These are phyloP conservation scores for Leptodactylus fallax DNA, from an alignment of 2,797 vertebrate genomes.

Conservation along the genomic window DNA sequence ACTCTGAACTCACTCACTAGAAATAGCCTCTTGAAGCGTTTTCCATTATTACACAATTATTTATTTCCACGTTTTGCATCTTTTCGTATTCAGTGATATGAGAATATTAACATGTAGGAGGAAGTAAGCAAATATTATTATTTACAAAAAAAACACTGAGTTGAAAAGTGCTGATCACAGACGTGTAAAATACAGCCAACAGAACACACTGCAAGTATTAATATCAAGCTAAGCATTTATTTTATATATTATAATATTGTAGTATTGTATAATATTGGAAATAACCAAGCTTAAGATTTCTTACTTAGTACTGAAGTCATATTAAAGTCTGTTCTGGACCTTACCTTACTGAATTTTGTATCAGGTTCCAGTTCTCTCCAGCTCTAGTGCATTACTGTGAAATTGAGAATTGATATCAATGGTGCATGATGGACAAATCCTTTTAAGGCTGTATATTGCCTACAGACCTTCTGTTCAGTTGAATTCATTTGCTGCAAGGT, in stretches of 20 bases:
- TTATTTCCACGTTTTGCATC: background rate
- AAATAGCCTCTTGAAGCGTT: background rate
- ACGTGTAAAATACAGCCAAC: background rate
- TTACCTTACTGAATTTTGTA: background rate
- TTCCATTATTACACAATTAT: conserved; percentile 11
- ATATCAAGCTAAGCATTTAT: background rate
- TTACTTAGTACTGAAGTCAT: background rate
- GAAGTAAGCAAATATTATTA: background rate
- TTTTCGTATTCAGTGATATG: background rate
- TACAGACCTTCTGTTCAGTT: background rate
- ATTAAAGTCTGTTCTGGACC: background rate
- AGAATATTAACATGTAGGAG: background rate
- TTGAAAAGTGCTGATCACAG: background rate
- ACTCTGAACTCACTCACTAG: conserved; percentile 18
- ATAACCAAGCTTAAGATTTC: background rate
- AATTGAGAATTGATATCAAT: background rate
- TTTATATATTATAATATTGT: too few relatives aligned
- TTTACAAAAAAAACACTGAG: background rate
- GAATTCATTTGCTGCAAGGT: background rate
- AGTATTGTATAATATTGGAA: too few relatives aligned
- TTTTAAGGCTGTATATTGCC: background rate
- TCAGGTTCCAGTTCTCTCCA: background rate
- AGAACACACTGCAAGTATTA: too few relatives aligned
- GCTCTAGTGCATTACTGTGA: background rate
- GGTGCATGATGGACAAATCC: background rate